A percentile compares a stretch with the other conserved stretches of the same genome.
phyloP scores from a whole-genome alignment of 2,888 invertebrate species.

The Philereme transversata region DNA sequence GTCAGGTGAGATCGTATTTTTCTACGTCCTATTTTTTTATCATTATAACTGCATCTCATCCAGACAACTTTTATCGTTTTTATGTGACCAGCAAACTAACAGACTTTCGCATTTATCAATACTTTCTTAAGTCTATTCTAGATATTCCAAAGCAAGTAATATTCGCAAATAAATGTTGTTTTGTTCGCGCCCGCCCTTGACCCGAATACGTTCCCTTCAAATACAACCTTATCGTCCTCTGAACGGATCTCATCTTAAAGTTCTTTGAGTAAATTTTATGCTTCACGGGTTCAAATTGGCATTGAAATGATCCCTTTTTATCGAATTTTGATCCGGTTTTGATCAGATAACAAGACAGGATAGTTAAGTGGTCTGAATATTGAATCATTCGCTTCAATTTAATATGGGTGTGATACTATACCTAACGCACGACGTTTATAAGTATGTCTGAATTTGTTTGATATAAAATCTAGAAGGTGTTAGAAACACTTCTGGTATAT shows the following conservation, averaged over 20 bases:
- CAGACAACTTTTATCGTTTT: too few relatives aligned
- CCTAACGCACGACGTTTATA: too few relatives aligned
- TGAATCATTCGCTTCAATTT: not conserved
- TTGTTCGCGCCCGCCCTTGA: slow-evolving; percentile 23
- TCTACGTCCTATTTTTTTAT: too few relatives aligned
- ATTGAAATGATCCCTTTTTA: slow-evolving; percentile 16
- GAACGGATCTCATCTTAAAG: not conserved
- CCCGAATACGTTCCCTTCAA: slow-evolving; percentile 16
- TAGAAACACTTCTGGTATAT: too few relatives aligned
- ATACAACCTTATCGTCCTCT: not conserved
- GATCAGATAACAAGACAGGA: slow-evolving; percentile 5
- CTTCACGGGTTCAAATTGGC: slow-evolving; percentile 2
- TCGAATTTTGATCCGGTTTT: not conserved
- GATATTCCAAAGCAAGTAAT: slow-evolving; percentile 3
- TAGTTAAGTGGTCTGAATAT: slow-evolving; percentile 8
- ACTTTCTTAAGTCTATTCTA: slow-evolving; percentile 10
- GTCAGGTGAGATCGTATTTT: too few relatives aligned
- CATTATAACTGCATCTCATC: too few relatives aligned
- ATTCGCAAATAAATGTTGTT: slow-evolving; percentile 23
- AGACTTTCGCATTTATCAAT: too few relatives aligned
- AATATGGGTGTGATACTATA: too few relatives aligned
- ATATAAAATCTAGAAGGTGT: too few relatives aligned
- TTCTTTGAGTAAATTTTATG: slow-evolving; percentile 13
- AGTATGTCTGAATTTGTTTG: too few relatives aligned
- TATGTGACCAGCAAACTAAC: too few relatives aligned